Percentiles rank a stretch among this genome's conserved stretches.
phyloP scores from a whole-genome alignment of 2,797 vertebrate genomes.

The Chelon labrosus region DNA sequence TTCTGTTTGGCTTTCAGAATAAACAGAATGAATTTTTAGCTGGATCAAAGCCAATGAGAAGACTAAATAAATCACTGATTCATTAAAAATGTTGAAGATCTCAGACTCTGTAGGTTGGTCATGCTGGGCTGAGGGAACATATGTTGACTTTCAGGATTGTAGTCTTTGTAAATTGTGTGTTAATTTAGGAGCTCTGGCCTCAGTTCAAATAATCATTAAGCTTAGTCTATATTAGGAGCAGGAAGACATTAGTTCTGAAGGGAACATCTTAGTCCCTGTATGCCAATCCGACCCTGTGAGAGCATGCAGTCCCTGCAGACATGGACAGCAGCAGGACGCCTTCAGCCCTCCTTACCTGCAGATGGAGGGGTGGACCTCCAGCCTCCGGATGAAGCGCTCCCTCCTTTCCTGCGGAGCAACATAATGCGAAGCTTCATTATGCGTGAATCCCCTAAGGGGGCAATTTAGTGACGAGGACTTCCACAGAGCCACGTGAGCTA shows the following conservation, averaged over 20 bases:
- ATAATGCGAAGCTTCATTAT: constrained; percentile 67
- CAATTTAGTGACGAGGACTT: constrained; percentile 58
- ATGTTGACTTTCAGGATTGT: background rate
- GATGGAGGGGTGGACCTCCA: constrained; percentile 95
- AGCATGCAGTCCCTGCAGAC: constrained; percentile 21
- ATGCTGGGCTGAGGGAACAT: background rate
- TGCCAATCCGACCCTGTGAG: constrained; percentile 19
- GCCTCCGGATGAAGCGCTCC: constrained; percentile 89
- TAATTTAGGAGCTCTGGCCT: background rate
- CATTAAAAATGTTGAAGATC: background rate
- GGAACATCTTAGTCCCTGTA: constrained; percentile 6
- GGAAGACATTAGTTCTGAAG: background rate
- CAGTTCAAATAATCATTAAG: background rate
- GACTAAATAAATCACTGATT: constrained; percentile 4
- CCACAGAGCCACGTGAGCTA: constrained; percentile 46
- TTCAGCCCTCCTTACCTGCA: constrained; percentile 86
- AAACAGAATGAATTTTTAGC: constrained; percentile 83
- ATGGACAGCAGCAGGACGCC: constrained; percentile 38
- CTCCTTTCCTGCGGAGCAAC: constrained; percentile 88
- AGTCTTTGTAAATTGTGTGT: background rate
- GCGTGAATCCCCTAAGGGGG: constrained; percentile 60
- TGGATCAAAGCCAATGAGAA: constrained; percentile 5
- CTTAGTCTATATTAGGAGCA: constrained; percentile 4
- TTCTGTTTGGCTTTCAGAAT: constrained; percentile 97
- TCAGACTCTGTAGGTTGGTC: background rate